Percentiles rank a stretch among this genome's conserved stretches.
Evolutionary conservation across 2,888 invertebrate genomes (phyloP).

Genomic region (Formica aserva): DNA sequence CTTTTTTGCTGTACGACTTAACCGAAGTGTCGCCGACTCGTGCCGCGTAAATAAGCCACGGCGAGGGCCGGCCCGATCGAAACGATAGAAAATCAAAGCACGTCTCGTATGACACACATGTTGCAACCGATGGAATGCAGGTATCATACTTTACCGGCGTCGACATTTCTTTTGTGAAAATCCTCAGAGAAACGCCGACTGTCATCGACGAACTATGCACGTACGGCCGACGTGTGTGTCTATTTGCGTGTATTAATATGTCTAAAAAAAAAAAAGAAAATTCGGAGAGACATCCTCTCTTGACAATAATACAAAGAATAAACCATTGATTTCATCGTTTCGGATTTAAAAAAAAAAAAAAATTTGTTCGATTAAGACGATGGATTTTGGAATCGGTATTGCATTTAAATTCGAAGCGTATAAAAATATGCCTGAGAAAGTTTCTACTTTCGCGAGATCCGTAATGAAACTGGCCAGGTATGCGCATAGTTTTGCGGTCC

Average conservation of each 20-base stretch:
- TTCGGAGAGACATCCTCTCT: background rate
- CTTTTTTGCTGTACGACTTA: constrained; percentile 58
- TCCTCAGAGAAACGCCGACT: constrained; percentile 60
- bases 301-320: background rate
- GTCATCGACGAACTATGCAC: constrained; percentile 45
- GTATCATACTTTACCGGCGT: constrained; percentile 74
- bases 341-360: background rate
- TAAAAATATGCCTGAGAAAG: constrained; percentile 46
- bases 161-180: constrained; percentile 72
- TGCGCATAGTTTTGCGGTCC: background rate
- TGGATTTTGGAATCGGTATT: background rate
- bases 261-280: background rate
- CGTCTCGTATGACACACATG: constrained; percentile 85
- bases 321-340: background rate
- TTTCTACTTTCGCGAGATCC: constrained; percentile 49
- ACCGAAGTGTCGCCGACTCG: constrained; percentile 55
- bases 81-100: constrained; percentile 82
- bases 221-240: constrained; percentile 33
- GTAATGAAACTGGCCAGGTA: constrained; percentile 36
- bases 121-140: constrained; percentile 83
- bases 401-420: background rate
- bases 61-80: constrained; percentile 73
- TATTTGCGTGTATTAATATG: background rate
- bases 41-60: constrained; percentile 79
- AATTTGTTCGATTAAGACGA: background rate